Base-by-base conservation (phyloP, 2,797 vertebrate genomes). In the Oryzias sinensis region DNA sequence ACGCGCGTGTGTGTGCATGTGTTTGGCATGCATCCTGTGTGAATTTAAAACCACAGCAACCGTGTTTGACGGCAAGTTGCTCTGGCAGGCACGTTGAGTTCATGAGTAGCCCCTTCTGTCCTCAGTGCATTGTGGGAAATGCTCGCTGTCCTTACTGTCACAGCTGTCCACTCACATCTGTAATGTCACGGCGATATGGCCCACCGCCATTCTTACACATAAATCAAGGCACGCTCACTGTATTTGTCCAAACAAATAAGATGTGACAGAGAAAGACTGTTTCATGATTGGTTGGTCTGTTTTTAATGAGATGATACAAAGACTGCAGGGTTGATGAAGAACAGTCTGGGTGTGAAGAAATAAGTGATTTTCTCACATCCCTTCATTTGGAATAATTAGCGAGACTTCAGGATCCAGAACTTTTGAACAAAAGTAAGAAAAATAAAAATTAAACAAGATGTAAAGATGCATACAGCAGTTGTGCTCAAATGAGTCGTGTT, bases 141-240 rank as follows among this genome's bases (percentile, higher is more conserved):
- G 75, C 67, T 76, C 53, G 70, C 76, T 82, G 76, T 72, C 64
- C 84, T 75, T 70, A 81, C 77, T 72, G 70, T 81, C 88, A 66
- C 79, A 76, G 84, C 82, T 86, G 83, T 85, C 84, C 61, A 55
- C 70, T 87, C 68, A 53, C 67, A 80, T 89, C 37, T 43, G 72
- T 81, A 73, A 70, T 45, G 20, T 77, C 78, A 82, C 2, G 13
- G 49, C 59, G 6, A 57, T 45, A 56, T 27, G 0, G 41, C 46
- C 25, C 27, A 43, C 46, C 54, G 0, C 45, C 45, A 43, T 51
- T 22, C 58, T 51, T 49, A 46, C 56, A 15, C 47, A n/a, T 11
- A 13, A 15, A 43, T 20, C 22, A 20, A 53, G 18, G 22, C 40
- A n/a, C 40, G 41, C 14, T 9, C 50, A 53, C 52, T 44, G 20